These are phyloP conservation scores for Tachina lurida DNA, from an alignment of 2,888 invertebrate species.

Conservation along the genomic window DNA sequence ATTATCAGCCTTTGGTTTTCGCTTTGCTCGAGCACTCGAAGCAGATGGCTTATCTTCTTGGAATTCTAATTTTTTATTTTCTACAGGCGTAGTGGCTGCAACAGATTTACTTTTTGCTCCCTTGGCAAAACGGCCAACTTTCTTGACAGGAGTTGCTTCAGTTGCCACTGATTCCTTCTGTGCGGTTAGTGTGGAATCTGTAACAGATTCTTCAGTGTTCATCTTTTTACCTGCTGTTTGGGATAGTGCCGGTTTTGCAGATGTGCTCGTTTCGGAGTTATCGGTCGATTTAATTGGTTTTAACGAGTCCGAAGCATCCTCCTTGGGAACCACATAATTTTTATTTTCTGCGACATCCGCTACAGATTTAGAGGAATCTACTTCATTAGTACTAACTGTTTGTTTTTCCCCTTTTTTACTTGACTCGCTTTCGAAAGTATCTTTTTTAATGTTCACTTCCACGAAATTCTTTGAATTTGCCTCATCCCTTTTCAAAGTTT, in stretches of 20 bases:
- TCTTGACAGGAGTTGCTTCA: conserved; percentile 38
- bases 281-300: conserved; percentile 34
- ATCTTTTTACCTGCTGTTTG: conserved; percentile 20
- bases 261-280: conserved; percentile 34
- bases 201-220: conserved; percentile 7
- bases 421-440: conserved; percentile 32
- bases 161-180: conserved; percentile 36
- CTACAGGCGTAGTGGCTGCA: conserved; percentile 28
- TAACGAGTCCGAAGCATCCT: conserved; percentile 15
- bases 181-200: conserved; percentile 6
- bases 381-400: neutral
- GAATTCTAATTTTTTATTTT: conserved; percentile 53
- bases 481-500: conserved; percentile 43
- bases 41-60: conserved; percentile 65
- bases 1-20: conserved; percentile 66
- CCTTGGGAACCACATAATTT: conserved; percentile 35
- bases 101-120: conserved; percentile 48
- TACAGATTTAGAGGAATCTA: neutral
- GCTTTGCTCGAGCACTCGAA: conserved; percentile 57
- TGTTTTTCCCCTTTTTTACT: conserved; percentile 43
- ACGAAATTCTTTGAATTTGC: conserved; percentile 1
- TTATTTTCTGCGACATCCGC: conserved; percentile 23
- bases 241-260: neutral
- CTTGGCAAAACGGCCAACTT: conserved; percentile 49
- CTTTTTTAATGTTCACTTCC: conserved; percentile 40